Conservation (phyloP, 2,888 invertebrate species). For the Anoplius nigerrimus region DNA sequence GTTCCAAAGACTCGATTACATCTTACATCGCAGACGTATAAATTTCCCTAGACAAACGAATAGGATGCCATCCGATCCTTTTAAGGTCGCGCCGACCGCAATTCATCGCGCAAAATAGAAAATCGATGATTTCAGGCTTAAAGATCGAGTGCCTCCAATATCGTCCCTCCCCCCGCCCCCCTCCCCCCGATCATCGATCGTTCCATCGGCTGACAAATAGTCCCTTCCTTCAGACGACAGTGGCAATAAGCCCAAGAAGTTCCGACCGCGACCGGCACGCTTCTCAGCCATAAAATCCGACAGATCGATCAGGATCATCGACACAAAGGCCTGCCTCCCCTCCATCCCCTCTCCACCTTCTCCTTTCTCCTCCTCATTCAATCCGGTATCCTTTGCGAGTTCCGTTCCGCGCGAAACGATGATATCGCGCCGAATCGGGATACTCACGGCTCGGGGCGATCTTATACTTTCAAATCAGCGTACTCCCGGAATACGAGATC, state of each 20-base stretch:
- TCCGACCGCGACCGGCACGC: background rate
- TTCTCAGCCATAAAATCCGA: conserved; percentile 29
- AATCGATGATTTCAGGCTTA: background rate
- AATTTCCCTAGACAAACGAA: background rate
- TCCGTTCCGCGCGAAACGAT: conserved; percentile 24
- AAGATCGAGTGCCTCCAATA: background rate
- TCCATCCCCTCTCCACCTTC: background rate
- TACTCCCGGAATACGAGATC: conserved; percentile 40
- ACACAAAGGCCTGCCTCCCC: conserved; percentile 6
- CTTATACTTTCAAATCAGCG: conserved; percentile 56
- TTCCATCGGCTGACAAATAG: conserved; percentile 12
- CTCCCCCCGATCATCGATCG: conserved; percentile 1
- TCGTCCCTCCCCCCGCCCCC: background rate
- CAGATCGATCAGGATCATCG: conserved; percentile 19
- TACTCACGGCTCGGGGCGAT: background rate
- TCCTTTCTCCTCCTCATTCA: too few relatives aligned
- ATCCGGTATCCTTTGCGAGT: too few relatives aligned
- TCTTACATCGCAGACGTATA: too few relatives aligned
- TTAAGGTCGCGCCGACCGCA: background rate
- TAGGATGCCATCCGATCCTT: background rate
- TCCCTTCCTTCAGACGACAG: conserved; percentile 2
- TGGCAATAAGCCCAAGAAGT: conserved; percentile 1
- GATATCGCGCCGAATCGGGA: conserved; percentile 32
- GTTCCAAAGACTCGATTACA: too few relatives aligned
- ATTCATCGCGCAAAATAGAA: background rate